These are phyloP conservation scores for Pentamera pediparva DNA, from an alignment of 53 echinoderm and acorn worm genomes.

Conservation along the genomic window DNA sequence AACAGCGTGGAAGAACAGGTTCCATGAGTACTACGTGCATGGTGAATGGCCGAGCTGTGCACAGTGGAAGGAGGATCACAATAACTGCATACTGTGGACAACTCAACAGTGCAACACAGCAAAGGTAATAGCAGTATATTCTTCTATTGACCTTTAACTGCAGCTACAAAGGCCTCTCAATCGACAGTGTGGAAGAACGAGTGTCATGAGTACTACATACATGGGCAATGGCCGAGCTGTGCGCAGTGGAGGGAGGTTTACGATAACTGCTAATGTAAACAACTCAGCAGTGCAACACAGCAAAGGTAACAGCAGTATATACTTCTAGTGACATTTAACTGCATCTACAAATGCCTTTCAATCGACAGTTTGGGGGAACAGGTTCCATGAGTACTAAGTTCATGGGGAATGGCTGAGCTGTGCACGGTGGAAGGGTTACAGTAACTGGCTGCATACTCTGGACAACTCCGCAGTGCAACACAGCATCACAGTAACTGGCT, in stretches of 20 bases:
- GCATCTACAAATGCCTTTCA: too few relatives aligned
- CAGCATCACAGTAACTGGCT: too few relatives aligned
- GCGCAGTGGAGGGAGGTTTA: conserved; percentile 11
- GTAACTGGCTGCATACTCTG: too few relatives aligned
- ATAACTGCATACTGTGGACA: conserved; percentile 29
- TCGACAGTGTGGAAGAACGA: conserved; percentile 26
- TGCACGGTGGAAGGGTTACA: too few relatives aligned
- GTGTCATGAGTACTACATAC: conserved; percentile 37
- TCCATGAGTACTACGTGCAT: conserved; percentile 40
- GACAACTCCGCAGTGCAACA: too few relatives aligned
- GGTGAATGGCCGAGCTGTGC: conserved; percentile 29
- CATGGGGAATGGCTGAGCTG: too few relatives aligned
- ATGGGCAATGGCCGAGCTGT: conserved; percentile 31
- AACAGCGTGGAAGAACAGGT: conserved; percentile 32
- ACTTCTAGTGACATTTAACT: too few relatives aligned
- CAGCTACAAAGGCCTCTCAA: too few relatives aligned
- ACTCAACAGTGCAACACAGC: neutral
- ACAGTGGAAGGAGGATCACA: conserved; percentile 15
- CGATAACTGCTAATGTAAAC: conserved; percentile 24
- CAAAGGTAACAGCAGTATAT: too few relatives aligned
- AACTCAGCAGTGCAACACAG: neutral
- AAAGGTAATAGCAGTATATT: conserved; percentile 20
- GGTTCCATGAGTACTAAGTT: too few relatives aligned
- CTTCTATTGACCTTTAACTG: neutral
- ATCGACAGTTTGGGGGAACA: too few relatives aligned